Evolutionary conservation across 2,888 invertebrate species (phyloP).

Genomic region (Melanophora roralis): DNA sequence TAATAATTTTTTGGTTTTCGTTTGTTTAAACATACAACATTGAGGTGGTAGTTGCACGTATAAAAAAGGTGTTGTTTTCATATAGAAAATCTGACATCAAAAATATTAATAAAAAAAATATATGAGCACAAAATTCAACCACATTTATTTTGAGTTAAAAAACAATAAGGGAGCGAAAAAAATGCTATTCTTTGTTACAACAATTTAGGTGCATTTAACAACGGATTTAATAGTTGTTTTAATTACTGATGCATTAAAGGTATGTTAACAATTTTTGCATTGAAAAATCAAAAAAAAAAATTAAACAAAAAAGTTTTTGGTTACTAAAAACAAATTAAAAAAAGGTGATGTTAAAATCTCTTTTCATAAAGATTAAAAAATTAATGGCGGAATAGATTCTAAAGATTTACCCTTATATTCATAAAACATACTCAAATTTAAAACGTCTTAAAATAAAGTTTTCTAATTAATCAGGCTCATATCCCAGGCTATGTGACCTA

Average conservation of each 20-base stretch:
- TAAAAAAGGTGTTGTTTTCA: conserved; percentile 22
- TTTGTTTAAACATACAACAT: conserved; percentile 44
- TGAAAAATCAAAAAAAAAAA: conserved; percentile 26
- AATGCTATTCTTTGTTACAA: conserved; percentile 35
- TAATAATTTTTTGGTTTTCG: not conserved
- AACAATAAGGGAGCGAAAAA: conserved; percentile 19
- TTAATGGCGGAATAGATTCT: not conserved
- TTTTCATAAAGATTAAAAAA: not conserved
- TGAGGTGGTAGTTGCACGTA: conserved; percentile 2
- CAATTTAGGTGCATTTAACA: conserved; percentile 49
- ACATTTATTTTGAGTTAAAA: conserved; percentile 64
- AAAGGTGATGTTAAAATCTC: not conserved
- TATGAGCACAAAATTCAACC: conserved; percentile 71
- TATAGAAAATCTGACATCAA: conserved; percentile 56
- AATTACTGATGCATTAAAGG: not conserved
- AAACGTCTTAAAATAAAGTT: not conserved
- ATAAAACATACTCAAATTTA: not conserved
- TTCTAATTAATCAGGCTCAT: too few species aligned
- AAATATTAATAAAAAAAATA: conserved; percentile 18
- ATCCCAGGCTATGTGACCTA: too few species aligned
- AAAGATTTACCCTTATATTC: not conserved
- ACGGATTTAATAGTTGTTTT: conserved; percentile 28
- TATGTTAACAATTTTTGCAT: conserved; percentile 27
- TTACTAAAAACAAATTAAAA: conserved; percentile 1
- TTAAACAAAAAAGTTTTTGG: not conserved